Percentiles rank a stretch among this genome's conserved stretches.
These are phyloP conservation scores for Drosophila borealis DNA, from an alignment of 2,888 invertebrate species.

Conservation along the genomic window DNA sequence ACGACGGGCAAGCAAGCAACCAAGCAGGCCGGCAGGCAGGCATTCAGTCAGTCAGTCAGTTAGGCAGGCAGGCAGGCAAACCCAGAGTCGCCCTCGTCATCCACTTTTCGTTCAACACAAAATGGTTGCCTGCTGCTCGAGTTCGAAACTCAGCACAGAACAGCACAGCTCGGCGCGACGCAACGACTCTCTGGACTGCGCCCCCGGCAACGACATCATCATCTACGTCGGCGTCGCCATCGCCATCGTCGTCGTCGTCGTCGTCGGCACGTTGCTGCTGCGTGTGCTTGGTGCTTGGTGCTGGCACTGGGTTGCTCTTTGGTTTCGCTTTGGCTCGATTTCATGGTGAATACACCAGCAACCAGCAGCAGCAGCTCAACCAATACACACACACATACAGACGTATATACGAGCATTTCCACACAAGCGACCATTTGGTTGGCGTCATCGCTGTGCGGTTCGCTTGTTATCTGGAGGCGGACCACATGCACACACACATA, in stretches of 20 bases:
- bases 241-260: constrained; percentile 36
- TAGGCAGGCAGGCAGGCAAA: constrained; percentile 20
- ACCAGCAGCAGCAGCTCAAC: constrained; percentile 41
- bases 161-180: constrained; percentile 10
- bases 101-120: constrained; percentile 61
- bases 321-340: constrained; percentile 78
- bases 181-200: constrained; percentile 61
- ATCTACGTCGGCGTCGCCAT: constrained; percentile 53
- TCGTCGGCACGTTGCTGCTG: constrained; percentile 66
- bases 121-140: constrained; percentile 65
- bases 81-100: constrained; percentile 56
- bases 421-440: constrained; percentile 61
- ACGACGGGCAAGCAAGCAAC: constrained; percentile 4
- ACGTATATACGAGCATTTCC: constrained; percentile 16
- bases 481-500: constrained; percentile 63
- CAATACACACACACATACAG: constrained; percentile 37
- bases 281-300: constrained; percentile 59
- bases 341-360: constrained; percentile 69
- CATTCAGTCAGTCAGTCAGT: constrained; percentile 20
- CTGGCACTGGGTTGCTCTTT: constrained; percentile 59
- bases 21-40: constrained; percentile 23
- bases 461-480: constrained; percentile 78
- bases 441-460: constrained; percentile 75
- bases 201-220: constrained; percentile 75
- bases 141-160: constrained; percentile 5